Evolutionary conservation across 1,140 invertebrate genomes (phyloP).

Genomic region (Trichonephila clavipes): DNA sequence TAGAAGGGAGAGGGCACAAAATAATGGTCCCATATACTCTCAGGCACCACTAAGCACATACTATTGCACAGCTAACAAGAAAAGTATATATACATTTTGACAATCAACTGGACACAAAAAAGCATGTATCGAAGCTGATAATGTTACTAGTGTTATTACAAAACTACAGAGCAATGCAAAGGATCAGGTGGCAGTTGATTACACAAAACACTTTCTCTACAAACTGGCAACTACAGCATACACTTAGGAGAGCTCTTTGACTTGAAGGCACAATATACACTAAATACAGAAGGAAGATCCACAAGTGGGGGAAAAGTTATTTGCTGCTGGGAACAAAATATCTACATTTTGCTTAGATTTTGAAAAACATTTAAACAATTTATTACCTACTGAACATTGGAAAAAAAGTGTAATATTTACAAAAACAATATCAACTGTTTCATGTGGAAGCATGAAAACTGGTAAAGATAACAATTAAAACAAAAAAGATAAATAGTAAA

Average conservation of each 20-base stretch:
- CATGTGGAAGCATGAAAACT: neutral
- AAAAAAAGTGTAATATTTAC: constrained; percentile 13
- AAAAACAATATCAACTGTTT: neutral
- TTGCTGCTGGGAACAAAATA: neutral
- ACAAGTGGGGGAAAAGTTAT: neutral
- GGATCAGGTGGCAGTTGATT: neutral
- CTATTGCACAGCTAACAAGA: constrained; percentile 69
- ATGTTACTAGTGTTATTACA: constrained; percentile 3
- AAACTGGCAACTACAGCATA: neutral
- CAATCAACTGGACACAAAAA: constrained; percentile 1
- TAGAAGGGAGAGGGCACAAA: constrained; percentile 35
- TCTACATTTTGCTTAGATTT: neutral
- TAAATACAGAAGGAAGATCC: constrained; percentile 52
- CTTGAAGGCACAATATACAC: constrained; percentile 74
- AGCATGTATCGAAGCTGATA: neutral
- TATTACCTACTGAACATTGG: neutral
- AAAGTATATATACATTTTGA: constrained; percentile 71
- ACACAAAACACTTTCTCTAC: neutral
- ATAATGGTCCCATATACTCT: constrained; percentile 57
- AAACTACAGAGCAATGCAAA: neutral
- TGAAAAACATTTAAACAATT: neutral
- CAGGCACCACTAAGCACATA: constrained; percentile 52
- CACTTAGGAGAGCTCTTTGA: constrained; percentile 69
- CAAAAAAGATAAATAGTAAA: too few relatives aligned
- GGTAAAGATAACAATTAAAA: neutral